Percentiles rank a stretch among this genome's conserved stretches.
Evolutionary conservation across 2,113 vertebrate species (phyloP).

Genomic region (Oenanthe oenanthe): DNA sequence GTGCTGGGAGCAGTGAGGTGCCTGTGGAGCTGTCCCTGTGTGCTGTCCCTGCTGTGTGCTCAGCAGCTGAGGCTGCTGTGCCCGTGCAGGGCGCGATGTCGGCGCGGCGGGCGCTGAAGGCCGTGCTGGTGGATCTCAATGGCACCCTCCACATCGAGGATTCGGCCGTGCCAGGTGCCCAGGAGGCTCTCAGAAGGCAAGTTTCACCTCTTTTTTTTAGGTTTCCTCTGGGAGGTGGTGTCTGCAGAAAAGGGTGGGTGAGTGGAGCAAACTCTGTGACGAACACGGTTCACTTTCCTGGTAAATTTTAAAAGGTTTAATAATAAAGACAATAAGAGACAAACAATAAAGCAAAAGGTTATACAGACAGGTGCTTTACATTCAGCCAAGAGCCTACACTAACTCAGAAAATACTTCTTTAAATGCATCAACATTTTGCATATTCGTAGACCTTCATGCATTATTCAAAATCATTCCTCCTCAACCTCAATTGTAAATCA

Average conservation of each 20-base stretch:
- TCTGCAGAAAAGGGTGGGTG: not conserved
- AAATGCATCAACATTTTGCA: too few relatives aligned
- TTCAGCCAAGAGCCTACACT: too few relatives aligned
- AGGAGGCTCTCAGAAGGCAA: slow-evolving; percentile 92
- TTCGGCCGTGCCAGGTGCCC: slow-evolving; percentile 87
- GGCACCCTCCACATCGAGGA: slow-evolving; percentile 96
- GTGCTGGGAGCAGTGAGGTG: not conserved
- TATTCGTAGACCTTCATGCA: too few relatives aligned
- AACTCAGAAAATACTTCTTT: too few relatives aligned
- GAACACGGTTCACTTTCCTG: too few relatives aligned
- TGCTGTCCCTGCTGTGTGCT: slow-evolving; percentile 69
- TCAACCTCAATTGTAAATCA: too few relatives aligned
- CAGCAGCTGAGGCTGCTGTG: slow-evolving; percentile 36
- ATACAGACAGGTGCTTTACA: too few relatives aligned
- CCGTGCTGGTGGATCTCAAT: slow-evolving; percentile 94
- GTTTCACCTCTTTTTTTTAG: not conserved
- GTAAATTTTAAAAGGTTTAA: too few relatives aligned
- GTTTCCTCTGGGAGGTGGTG: slow-evolving; percentile 4
- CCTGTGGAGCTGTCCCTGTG: slow-evolving; percentile 36
- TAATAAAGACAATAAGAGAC: too few relatives aligned
- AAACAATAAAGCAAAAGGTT: too few relatives aligned
- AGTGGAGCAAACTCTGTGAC: not conserved
- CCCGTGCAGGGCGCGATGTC: slow-evolving; percentile 78
- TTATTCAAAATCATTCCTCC: too few relatives aligned
- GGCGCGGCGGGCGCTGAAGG: slow-evolving; percentile 82